These are phyloP conservation scores for Eptatretus atami DNA, from an alignment of 2,797 vertebrate species.

Conservation along the genomic window DNA sequence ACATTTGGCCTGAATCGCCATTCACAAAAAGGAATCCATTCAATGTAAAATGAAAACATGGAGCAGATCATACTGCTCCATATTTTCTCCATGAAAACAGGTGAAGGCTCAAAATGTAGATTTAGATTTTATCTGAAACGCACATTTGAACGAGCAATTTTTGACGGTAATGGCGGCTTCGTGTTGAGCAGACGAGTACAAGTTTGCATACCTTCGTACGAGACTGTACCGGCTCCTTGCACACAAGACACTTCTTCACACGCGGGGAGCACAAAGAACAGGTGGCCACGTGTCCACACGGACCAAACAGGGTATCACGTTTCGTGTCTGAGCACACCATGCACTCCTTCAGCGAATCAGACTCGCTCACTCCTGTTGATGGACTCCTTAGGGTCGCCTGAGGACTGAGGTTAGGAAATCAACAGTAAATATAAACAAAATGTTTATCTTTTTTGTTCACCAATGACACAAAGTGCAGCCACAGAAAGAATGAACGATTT, in stretches of 20 bases:
- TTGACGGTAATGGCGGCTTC: neutral
- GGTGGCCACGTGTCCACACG: slow-evolving; percentile 86
- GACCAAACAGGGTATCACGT: slow-evolving; percentile 82
- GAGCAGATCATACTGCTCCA: neutral
- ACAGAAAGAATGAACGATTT: too few species aligned
- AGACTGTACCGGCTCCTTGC: slow-evolving; percentile 94
- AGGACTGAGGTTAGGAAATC: slow-evolving; percentile 20
- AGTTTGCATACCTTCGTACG: slow-evolving; percentile 50
- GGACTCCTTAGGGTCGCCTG: slow-evolving; percentile 83
- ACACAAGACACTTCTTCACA: slow-evolving; percentile 97
- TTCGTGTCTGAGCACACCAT: slow-evolving; percentile 99
- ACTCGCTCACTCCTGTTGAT: slow-evolving; percentile 64
- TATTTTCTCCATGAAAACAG: neutral
- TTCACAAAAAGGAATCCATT: too few species aligned
- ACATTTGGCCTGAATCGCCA: too few species aligned
- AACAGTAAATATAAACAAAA: too few species aligned
- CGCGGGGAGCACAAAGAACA: slow-evolving; percentile 90
- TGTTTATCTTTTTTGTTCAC: too few species aligned
- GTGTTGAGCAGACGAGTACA: slow-evolving; percentile 6
- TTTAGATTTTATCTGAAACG: too few species aligned
- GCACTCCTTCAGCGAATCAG: slow-evolving; percentile 85
- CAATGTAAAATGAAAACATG: too few species aligned
- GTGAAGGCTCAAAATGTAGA: neutral
- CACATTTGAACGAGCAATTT: neutral
- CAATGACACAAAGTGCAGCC: too few species aligned